Evolutionary conservation across 92 coral and sea anemone genomes (phyloP).

Genomic region (Umimayanthus kanabou): DNA sequence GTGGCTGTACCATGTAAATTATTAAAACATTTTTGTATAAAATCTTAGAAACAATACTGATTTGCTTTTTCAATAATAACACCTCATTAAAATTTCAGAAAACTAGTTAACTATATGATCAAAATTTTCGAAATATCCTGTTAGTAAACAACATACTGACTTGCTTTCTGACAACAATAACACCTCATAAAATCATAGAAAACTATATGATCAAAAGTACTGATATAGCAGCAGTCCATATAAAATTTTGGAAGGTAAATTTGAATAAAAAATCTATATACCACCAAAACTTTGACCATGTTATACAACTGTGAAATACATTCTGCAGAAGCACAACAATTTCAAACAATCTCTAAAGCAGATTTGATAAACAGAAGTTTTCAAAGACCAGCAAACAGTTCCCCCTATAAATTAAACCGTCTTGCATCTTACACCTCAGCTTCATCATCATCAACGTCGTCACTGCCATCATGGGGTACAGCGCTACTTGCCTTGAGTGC

Average conservation of each 20-base stretch:
- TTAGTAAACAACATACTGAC: too few relatives aligned
- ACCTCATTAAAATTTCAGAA: constrained; percentile 2
- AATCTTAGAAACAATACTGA: too few relatives aligned
- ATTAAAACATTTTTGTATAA: too few relatives aligned
- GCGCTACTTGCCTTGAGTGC: too few relatives aligned
- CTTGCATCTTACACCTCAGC: neutral
- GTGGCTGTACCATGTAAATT: too few relatives aligned
- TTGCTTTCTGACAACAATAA: too few relatives aligned
- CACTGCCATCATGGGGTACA: too few relatives aligned
- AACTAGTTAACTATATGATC: constrained; percentile 18
- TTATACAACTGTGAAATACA: too few relatives aligned
- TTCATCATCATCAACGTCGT: neutral
- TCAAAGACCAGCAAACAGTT: neutral
- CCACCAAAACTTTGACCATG: neutral
- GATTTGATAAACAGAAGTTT: neutral
- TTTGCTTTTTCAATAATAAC: too few relatives aligned
- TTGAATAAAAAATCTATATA: constrained; percentile 1
- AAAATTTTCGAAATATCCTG: neutral
- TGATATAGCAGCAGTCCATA: neutral
- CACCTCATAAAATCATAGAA: too few relatives aligned
- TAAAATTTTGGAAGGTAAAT: neutral
- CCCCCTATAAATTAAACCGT: neutral
- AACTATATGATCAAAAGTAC: too few relatives aligned
- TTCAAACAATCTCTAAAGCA: neutral
- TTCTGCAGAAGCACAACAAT: neutral